Evolutionary conservation across 2,888 invertebrate genomes (phyloP), one percentile per base, ranked within the genome.

Genomic region (Choreutis nemorana): DNA sequence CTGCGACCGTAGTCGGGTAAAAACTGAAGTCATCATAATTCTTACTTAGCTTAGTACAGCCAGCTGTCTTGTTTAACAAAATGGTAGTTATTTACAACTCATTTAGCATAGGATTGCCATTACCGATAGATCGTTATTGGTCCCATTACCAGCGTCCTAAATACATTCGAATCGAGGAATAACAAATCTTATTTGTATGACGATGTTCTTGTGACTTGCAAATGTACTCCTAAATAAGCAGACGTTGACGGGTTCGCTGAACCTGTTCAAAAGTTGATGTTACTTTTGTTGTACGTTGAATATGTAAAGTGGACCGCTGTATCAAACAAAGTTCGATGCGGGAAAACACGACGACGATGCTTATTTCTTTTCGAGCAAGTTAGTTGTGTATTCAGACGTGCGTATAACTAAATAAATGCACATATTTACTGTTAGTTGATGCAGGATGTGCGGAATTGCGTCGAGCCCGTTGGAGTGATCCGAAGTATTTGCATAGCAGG

Each of bases 401-500:
- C 42, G 40, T 40, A 50, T 53, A 49, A 55, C 53, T 59, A 65
- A 71, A 73, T 68, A 63, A 62, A 75, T 75, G 73, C 64, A 71
- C 72, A 72, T 71, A 70, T 61, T 59, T 70, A 71, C 71, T 70
- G 60, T 65, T 63, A 58, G 58, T 50, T 15, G 58, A 65, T 61
- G 60, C 63, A 50, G 45, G 42, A 42, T 51, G 48, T 48, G 42
- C 43, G 45, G 37, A 29, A 42, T 46, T 37, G 43, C 44, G 43
- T 50, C 48, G 51, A 44, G 57, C 50, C 53, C 48, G 43, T 44
- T 40, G 47, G 47, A 47, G 46, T 39, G 36, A 36, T 42, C 67
- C 47, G 46, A 40, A 36, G 36, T 42, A 68, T 75, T 72, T 64
- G 57, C 72, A 71, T 73, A 55, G 48, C 57, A 60, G 52, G 61